Conservation (phyloP, 2,797 vertebrate genomes). For the Psittacula derbiana region DNA sequence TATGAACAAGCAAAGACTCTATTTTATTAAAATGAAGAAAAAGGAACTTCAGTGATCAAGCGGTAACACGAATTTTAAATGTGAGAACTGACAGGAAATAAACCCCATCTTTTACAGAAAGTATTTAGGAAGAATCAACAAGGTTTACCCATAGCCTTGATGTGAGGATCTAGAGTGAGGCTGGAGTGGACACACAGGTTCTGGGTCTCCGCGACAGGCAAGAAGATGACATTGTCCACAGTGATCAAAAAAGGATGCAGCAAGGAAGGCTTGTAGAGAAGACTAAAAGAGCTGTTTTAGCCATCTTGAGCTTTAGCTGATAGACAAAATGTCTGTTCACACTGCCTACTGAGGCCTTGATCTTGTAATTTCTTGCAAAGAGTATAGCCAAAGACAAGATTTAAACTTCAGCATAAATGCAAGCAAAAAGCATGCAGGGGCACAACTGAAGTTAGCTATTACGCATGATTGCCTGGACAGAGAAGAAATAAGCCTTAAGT, state of each 20-base stretch:
- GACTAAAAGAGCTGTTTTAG: conserved; percentile 50
- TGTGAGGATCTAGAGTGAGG: conserved; percentile 12
- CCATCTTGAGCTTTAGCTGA: conserved; percentile 46
- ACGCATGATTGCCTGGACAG: not conserved
- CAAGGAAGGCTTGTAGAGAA: conserved; percentile 33
- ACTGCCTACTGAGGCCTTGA: not conserved
- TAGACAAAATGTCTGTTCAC: conserved; percentile 11
- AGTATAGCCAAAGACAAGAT: not conserved
- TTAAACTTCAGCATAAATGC: conserved; percentile 23
- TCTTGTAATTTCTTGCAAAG: not conserved
- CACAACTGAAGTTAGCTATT: not conserved
- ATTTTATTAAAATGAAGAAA: not conserved
- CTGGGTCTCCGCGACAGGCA: not conserved
- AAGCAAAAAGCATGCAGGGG: not conserved
- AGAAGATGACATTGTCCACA: conserved; percentile 35
- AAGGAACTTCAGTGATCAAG: not conserved
- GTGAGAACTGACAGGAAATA: not conserved
- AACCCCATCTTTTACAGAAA: not conserved
- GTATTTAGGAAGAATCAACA: conserved; percentile 18
- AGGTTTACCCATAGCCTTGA: conserved; percentile 48
- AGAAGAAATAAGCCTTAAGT: not conserved
- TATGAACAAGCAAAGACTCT: not conserved
- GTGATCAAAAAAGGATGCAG: conserved; percentile 17
- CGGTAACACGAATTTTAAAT: not conserved
- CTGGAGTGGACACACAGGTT: conserved; percentile 31